Evolutionary conservation across 2,797 vertebrate genomes (phyloP).

Genomic region (Oreochromis grahami): DNA sequence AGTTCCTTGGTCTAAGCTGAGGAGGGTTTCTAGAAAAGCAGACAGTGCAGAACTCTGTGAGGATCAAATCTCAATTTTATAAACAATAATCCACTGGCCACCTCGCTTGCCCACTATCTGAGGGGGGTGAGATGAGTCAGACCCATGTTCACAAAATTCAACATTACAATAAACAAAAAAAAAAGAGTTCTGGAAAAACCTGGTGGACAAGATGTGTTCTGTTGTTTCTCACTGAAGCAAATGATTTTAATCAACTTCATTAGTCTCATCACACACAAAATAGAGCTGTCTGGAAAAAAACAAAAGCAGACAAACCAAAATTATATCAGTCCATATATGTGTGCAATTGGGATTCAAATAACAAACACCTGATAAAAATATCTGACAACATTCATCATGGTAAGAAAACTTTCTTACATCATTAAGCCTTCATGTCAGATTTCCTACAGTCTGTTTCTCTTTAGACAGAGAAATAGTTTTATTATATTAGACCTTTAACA

Average conservation of each 20-base stretch:
- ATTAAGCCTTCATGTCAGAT: background rate
- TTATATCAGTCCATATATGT: background rate
- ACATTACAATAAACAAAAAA: background rate
- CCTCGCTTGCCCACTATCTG: background rate
- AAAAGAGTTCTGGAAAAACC: slow-evolving; percentile 2
- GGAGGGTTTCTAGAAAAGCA: slow-evolving; percentile 42
- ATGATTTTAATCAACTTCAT: background rate
- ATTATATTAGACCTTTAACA: background rate
- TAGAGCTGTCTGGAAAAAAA: background rate
- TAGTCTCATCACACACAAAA: background rate
- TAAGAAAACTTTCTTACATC: background rate
- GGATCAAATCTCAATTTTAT: slow-evolving; percentile 9
- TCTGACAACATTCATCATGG: background rate
- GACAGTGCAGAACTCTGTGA: slow-evolving; percentile 3
- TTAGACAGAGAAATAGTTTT: background rate
- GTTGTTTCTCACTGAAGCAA: slow-evolving; percentile 4
- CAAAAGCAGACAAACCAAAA: background rate
- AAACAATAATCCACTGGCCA: slow-evolving; percentile 14
- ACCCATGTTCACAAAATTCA: background rate
- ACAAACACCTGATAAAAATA: background rate
- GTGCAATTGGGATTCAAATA: background rate
- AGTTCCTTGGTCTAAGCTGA: slow-evolving; percentile 35
- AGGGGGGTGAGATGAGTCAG: slow-evolving; percentile 4
- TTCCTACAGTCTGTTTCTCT: background rate
- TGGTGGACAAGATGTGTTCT: background rate